Percentiles rank a stretch among this genome's conserved stretches.
These are phyloP conservation scores for Ligdia adustata DNA, from an alignment of 2,888 invertebrate genomes.

Conservation along the genomic window DNA sequence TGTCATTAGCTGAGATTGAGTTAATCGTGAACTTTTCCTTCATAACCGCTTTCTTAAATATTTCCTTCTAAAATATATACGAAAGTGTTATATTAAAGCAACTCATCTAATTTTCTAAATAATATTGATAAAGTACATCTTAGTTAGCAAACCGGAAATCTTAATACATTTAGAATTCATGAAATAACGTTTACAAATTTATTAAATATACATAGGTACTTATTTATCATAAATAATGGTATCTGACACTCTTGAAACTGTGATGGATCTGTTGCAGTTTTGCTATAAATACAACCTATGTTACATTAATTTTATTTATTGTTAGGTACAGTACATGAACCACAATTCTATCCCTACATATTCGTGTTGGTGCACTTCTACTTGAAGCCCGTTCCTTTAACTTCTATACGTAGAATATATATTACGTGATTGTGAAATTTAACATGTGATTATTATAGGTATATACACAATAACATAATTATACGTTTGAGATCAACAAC, in stretches of 20 bases:
- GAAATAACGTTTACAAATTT: no score
- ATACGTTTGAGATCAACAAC: constrained; percentile 80
- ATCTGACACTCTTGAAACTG: not conserved
- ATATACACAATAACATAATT: constrained; percentile 73
- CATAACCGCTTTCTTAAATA: no score
- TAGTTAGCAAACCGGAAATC: no score
- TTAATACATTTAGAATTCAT: no score
- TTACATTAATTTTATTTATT: constrained; percentile 62
- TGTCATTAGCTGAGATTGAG: constrained; percentile 1
- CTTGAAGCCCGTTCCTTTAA: constrained; percentile 67
- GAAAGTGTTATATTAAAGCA: no score
- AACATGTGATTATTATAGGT: constrained; percentile 75
- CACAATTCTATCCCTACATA: constrained; percentile 73
- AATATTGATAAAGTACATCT: no score
- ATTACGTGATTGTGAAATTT: constrained; percentile 73
- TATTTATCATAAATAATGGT: no score
- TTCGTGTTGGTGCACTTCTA: constrained; percentile 80
- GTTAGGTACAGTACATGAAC: constrained; percentile 69
- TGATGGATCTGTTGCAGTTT: constrained; percentile 56
- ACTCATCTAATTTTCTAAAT: no score
- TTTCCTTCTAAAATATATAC: no score
- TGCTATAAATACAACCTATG: constrained; percentile 54
- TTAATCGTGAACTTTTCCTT: not conserved
- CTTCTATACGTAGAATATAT: constrained; percentile 63
- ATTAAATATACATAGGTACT: no score